Conservation (phyloP, 2,113 vertebrate species). For the Oncorhynchus nerka region DNA sequence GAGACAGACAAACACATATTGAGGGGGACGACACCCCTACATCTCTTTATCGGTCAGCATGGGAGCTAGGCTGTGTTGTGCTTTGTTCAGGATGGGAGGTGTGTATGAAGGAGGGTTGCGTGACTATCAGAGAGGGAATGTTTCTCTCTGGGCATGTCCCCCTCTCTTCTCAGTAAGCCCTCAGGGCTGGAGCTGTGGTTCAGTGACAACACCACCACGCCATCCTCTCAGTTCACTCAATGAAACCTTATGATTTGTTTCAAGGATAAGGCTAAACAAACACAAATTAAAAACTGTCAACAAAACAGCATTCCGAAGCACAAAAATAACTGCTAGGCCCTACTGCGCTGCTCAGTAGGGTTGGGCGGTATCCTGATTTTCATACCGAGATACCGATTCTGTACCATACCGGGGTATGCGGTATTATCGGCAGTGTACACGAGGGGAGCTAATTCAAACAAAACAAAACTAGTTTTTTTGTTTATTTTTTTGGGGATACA, state of each 20-base stretch:
- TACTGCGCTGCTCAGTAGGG: not conserved
- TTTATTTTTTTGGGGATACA: too few species aligned
- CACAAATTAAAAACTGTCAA: constrained; percentile 44
- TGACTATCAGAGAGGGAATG: constrained; percentile 65
- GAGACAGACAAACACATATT: constrained; percentile 32
- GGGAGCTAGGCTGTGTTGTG: constrained; percentile 47
- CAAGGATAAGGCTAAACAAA: constrained; percentile 24
- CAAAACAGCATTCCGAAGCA: constrained; percentile 23
- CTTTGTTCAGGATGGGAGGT: constrained; percentile 47
- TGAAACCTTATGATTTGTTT: constrained; percentile 39
- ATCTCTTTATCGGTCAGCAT: constrained; percentile 47
- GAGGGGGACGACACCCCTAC: constrained; percentile 33
- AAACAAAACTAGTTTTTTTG: too few species aligned
- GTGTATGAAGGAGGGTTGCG: constrained; percentile 56
- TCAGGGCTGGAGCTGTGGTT: constrained; percentile 43
- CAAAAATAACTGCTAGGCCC: not conserved
- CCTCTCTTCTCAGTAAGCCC: constrained; percentile 44
- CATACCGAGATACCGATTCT: too few species aligned
- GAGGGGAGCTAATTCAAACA: too few species aligned
- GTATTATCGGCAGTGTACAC: too few species aligned
- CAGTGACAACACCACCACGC: constrained; percentile 48
- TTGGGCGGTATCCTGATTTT: too few species aligned
- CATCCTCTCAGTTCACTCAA: constrained; percentile 31
- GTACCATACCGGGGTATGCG: too few species aligned
- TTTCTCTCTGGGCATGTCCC: constrained; percentile 62